A percentile compares a stretch with the other conserved stretches of the same genome.
These are phyloP conservation scores for Gambusia affinis DNA, from an alignment of 2,113 vertebrate genomes.

Conservation along the genomic window DNA sequence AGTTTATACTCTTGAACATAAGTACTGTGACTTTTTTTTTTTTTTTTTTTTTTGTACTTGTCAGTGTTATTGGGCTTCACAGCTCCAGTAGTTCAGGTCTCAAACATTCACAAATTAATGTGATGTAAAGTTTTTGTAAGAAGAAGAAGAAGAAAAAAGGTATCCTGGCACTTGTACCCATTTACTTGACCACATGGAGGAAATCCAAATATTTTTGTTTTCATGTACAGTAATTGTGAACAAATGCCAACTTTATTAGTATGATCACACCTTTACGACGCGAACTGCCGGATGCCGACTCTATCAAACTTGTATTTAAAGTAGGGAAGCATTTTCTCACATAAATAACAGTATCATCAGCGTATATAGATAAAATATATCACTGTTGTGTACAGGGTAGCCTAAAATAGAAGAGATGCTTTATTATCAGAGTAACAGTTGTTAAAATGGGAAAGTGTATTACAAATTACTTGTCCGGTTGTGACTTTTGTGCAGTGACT, in stretches of 20 bases:
- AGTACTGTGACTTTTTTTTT: conserved; percentile 34
- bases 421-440: conserved; percentile 35
- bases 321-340: conserved; percentile 42
- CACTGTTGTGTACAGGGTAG: conserved; percentile 61
- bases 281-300: conserved; percentile 64
- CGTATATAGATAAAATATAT: conserved; percentile 49
- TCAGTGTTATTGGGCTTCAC: conserved; percentile 7
- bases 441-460: conserved; percentile 37
- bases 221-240: conserved; percentile 58
- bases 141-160: not conserved
- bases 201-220: conserved; percentile 35
- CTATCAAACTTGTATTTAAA: conserved; percentile 63
- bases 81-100: conserved; percentile 28
- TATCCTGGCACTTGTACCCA: conserved; percentile 42
- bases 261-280: conserved; percentile 37
- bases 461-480: conserved; percentile 37
- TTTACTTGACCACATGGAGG: conserved; percentile 34
- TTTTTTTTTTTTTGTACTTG: not conserved
- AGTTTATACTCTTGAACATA: conserved; percentile 3
- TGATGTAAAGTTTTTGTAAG: conserved; percentile 38
- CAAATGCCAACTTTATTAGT: conserved; percentile 53
- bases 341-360: conserved; percentile 49
- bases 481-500: conserved; percentile 43
- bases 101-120: conserved; percentile 24
- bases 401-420: conserved; percentile 56